Evolutionary conservation across 2,888 invertebrate genomes (phyloP).

Genomic region (Troides aeacus): DNA sequence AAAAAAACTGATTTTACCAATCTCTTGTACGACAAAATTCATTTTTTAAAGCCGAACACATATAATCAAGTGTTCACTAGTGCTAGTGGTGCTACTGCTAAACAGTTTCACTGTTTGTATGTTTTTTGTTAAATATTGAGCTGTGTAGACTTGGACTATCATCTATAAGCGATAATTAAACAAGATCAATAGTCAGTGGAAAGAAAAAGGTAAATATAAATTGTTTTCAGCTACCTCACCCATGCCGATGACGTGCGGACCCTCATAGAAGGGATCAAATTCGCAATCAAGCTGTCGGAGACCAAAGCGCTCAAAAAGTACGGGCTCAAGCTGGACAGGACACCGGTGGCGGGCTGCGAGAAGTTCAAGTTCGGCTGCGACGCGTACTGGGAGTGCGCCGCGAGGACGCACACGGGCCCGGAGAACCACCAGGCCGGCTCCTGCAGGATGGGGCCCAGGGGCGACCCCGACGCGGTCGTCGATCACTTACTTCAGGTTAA

Average conservation of each 20-base stretch:
- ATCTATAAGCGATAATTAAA: too few species aligned
- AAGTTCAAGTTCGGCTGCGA: constrained; percentile 85
- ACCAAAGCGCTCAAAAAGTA: constrained; percentile 82
- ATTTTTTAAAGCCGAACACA: too few species aligned
- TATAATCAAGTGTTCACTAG: too few species aligned
- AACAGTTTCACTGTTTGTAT: too few species aligned
- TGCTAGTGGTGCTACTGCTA: too few species aligned
- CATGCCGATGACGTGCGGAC: constrained; percentile 89
- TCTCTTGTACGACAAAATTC: too few species aligned
- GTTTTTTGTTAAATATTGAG: too few species aligned
- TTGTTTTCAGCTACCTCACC: constrained; percentile 80
- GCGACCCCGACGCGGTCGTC: constrained; percentile 86
- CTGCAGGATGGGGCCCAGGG: constrained; percentile 89
- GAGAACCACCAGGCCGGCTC: constrained; percentile 92
- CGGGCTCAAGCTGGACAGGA: constrained; percentile 87
- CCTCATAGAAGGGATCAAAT: constrained; percentile 90
- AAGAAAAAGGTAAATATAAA: background rate
- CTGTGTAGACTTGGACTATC: too few species aligned
- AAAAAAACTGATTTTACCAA: too few species aligned
- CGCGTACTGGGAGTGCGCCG: constrained; percentile 89
- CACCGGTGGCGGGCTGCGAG: constrained; percentile 87
- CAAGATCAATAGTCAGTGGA: too few species aligned
- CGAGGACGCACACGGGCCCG: constrained; percentile 86
- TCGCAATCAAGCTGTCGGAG: constrained; percentile 85
- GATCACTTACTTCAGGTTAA: constrained; percentile 82